phyloP scores from a whole-genome alignment of 2,113 vertebrate genomes.

The Vulpes vulpes region DNA sequence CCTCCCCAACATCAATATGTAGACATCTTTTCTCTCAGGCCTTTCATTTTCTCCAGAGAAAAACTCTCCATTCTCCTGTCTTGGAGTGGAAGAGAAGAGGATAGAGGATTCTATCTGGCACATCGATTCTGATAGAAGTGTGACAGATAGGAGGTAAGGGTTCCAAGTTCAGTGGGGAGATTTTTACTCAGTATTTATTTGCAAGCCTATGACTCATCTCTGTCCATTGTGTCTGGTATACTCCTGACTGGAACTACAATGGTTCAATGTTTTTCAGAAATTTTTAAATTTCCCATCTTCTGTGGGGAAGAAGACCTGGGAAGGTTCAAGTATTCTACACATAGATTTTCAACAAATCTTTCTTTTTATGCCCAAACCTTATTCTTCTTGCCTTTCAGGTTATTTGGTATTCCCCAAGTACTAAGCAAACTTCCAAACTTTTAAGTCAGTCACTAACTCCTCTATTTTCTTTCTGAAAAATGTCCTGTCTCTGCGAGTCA shows the following conservation, averaged over 20 bases:
- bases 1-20: not conserved
- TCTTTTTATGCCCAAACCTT: not conserved
- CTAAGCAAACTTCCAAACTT: constrained; percentile 19
- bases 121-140: not conserved
- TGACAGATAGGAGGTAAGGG: not conserved
- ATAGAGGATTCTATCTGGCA: not conserved
- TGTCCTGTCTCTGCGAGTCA: not conserved
- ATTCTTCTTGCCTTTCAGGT: not conserved
- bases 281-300: not conserved
- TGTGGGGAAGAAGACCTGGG: not conserved
- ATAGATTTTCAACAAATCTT: not conserved
- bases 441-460: not conserved
- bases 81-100: not conserved
- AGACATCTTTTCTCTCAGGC: not conserved
- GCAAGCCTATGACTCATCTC: not conserved
- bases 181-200: not conserved
- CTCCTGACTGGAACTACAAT: not conserved
- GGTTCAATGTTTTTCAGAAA: constrained; percentile 4
- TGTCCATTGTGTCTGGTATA: not conserved
- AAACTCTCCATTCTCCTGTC: not conserved
- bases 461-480: constrained; percentile 18
- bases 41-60: constrained; percentile 32
- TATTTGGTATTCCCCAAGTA: not conserved
- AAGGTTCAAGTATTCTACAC: not conserved
- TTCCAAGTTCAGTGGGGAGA: not conserved